These are phyloP conservation scores for Hipparchia sbordonii DNA, from an alignment of 2,888 invertebrate species.

Conservation along the genomic window DNA sequence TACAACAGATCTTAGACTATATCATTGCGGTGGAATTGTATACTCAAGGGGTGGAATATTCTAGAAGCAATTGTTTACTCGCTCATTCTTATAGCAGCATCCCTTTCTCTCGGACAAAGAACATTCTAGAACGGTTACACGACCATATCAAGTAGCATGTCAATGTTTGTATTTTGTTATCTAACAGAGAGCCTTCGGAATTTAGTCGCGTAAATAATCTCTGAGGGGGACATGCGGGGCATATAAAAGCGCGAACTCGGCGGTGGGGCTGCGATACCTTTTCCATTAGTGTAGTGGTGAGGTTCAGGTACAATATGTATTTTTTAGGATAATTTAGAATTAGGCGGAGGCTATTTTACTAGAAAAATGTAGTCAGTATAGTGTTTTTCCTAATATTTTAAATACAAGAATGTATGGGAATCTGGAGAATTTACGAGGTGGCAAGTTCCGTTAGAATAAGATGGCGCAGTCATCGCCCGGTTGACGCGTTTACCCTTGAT, in stretches of 20 bases:
- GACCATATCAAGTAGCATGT: conserved; percentile 36
- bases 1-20: conserved; percentile 42
- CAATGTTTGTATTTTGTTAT: conserved; percentile 13
- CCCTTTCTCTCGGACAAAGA: conserved; percentile 46
- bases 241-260: conserved; percentile 53
- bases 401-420: conserved; percentile 26
- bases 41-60: conserved; percentile 42
- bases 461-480: conserved; percentile 73
- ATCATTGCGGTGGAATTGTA: conserved; percentile 40
- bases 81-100: conserved; percentile 38
- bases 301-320: conserved; percentile 45
- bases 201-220: conserved; percentile 37
- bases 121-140: conserved; percentile 57
- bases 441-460: conserved; percentile 55
- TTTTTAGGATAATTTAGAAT: conserved; percentile 29
- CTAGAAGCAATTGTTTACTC: conserved; percentile 41
- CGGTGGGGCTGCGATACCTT: conserved; percentile 51
- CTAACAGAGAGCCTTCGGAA: conserved; percentile 18
- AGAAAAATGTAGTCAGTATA: conserved; percentile 41
- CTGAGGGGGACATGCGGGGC: conserved; percentile 41
- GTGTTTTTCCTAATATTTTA: conserved; percentile 11
- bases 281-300: conserved; percentile 55
- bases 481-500: conserved; percentile 45
- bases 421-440: conserved; percentile 42
- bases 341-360: conserved; percentile 25